Percentiles rank a stretch among this genome's conserved stretches.
Evolutionary conservation across 2,888 invertebrate genomes (phyloP).

Genomic region (Cephus runcator): DNA sequence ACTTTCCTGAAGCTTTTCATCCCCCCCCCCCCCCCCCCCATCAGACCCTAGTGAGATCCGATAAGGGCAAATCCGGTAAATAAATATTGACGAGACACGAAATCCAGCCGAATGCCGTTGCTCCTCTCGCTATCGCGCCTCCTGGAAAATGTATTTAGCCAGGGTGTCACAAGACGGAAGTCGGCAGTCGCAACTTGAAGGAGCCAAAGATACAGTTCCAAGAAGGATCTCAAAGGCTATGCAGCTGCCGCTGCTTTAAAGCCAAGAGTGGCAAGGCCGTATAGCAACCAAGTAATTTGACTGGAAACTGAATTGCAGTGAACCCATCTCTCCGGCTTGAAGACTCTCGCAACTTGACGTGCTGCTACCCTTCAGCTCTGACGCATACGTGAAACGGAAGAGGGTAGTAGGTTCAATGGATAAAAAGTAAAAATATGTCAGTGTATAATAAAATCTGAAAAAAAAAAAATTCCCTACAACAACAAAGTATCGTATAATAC

Average conservation of each 20-base stretch:
- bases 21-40: neutral
- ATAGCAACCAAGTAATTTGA: constrained; percentile 47
- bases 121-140: neutral
- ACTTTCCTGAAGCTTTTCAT: neutral
- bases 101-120: neutral
- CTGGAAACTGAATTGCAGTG: constrained; percentile 43
- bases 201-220: neutral
- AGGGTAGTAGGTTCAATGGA: neutral
- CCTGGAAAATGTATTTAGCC: constrained; percentile 26
- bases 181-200: neutral
- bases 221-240: neutral
- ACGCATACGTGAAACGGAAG: neutral
- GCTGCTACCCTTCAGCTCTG: neutral
- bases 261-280: constrained; percentile 22
- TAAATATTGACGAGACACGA: constrained; percentile 32
- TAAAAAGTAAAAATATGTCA: neutral
- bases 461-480: neutral
- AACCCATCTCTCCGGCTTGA: neutral
- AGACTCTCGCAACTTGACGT: neutral
- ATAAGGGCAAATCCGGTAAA: constrained; percentile 17
- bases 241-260: neutral
- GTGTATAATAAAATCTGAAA: neutral
- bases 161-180: neutral
- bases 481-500: neutral
- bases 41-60: neutral